phyloP scores from a whole-genome alignment of 2,888 invertebrate genomes.

The Hypena proboscidalis region DNA sequence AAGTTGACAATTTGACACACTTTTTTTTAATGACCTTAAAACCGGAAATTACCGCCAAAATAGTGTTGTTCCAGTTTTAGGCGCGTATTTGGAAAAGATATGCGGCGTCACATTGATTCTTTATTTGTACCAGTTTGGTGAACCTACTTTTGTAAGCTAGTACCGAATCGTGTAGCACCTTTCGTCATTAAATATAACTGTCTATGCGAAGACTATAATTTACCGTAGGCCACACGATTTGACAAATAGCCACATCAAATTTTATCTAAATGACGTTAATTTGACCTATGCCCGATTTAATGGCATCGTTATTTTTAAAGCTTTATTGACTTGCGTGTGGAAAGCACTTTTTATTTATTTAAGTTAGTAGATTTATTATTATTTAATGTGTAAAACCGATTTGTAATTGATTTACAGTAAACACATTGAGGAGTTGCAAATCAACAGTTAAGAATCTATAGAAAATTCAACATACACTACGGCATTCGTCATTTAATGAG shows the following conservation, averaged over 20 bases:
- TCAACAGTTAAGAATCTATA: too few relatives aligned
- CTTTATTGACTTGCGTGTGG: background rate
- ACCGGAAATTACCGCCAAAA: slow-evolving; percentile 6
- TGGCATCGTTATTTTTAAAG: slow-evolving; percentile 7
- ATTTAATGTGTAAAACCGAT: too few relatives aligned
- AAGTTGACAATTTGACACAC: slow-evolving; percentile 13
- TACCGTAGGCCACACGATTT: slow-evolving; percentile 45
- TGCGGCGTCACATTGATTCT: background rate
- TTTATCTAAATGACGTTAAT: slow-evolving; percentile 19
- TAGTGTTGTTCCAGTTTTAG: slow-evolving; percentile 7
- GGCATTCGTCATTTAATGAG: too few relatives aligned
- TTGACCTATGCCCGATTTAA: slow-evolving; percentile 22
- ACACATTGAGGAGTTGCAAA: too few relatives aligned
- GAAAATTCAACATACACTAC: too few relatives aligned
- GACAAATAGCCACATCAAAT: slow-evolving; percentile 33
- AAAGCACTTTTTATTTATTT: too few relatives aligned
- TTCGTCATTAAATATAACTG: slow-evolving; percentile 41
- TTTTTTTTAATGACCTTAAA: slow-evolving; percentile 1
- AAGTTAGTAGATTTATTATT: too few relatives aligned
- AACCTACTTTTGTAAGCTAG: slow-evolving; percentile 39
- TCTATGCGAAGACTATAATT: slow-evolving; percentile 37
- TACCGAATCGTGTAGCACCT: slow-evolving; percentile 37
- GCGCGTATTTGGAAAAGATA: background rate
- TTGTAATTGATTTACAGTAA: too few relatives aligned
- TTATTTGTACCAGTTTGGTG: slow-evolving; percentile 20